Conservation (phyloP, 2,888 invertebrate genomes). For the Drosophila tanythrix region DNA sequence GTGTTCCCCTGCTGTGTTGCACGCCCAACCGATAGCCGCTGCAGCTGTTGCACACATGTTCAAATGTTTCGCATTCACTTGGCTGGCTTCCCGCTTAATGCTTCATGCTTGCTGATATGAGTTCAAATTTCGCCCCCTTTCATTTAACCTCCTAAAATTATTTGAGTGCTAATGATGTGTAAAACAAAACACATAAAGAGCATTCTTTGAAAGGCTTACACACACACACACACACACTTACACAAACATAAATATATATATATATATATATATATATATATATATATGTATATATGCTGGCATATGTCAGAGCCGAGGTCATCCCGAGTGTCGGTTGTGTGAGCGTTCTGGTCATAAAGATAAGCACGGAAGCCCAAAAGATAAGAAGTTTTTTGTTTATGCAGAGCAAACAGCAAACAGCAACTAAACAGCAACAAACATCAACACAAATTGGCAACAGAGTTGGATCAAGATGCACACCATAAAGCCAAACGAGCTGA, state of each 20-base stretch:
- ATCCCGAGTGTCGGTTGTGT: slow-evolving; percentile 41
- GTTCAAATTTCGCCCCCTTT: slow-evolving; percentile 19
- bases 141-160: slow-evolving; percentile 29
- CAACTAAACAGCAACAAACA: slow-evolving; percentile 35
- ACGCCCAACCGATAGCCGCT: slow-evolving; percentile 40
- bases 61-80: slow-evolving; percentile 46
- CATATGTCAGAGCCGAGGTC: slow-evolving; percentile 48
- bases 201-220: slow-evolving; percentile 38
- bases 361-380: slow-evolving; percentile 42
- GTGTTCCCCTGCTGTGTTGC: slow-evolving; percentile 10
- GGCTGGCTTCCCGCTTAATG: slow-evolving; percentile 49
- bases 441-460: slow-evolving; percentile 4
- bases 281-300: slow-evolving; percentile 24
- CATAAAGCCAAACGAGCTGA: neutral
- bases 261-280: slow-evolving; percentile 10
- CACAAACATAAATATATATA: neutral
- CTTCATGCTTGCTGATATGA: slow-evolving; percentile 32
- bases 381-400: slow-evolving; percentile 41
- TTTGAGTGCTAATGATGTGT: slow-evolving; percentile 66
- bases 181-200: slow-evolving; percentile 50
- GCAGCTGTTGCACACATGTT: slow-evolving; percentile 73
- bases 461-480: slow-evolving; percentile 2
- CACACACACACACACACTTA: neutral
- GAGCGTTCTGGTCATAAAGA: slow-evolving; percentile 56
- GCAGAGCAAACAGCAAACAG: slow-evolving; percentile 24